Conservation (phyloP, 2,888 invertebrate species). For the Ernsta delagoae region DNA sequence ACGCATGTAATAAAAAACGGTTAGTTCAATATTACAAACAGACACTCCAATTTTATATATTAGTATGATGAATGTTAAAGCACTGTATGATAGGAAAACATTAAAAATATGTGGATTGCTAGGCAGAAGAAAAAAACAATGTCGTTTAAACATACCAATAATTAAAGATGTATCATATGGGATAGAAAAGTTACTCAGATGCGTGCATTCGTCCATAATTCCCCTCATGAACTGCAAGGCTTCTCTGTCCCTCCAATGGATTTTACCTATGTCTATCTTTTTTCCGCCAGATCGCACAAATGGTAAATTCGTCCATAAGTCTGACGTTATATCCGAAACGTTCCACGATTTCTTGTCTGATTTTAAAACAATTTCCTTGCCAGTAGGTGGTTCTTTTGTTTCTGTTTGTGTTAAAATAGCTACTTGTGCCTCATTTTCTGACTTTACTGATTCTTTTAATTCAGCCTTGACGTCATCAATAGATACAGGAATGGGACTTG, state of each 20-base stretch:
- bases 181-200: slow-evolving; percentile 95
- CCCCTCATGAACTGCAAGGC: slow-evolving; percentile 97
- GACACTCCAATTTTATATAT: too few relatives aligned
- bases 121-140: too few relatives aligned
- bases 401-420: neutral
- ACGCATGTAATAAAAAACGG: too few relatives aligned
- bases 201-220: slow-evolving; percentile 99
- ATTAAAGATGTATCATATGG: slow-evolving; percentile 95
- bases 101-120: too few relatives aligned
- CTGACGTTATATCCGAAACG: slow-evolving; percentile 67
- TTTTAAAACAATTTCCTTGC: slow-evolving; percentile 43
- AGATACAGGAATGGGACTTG: slow-evolving; percentile 19
- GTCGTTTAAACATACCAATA: slow-evolving; percentile 80
- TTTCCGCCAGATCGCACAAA: slow-evolving; percentile 64
- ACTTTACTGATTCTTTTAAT: slow-evolving; percentile 6
- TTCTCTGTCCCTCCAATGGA: slow-evolving; percentile 90
- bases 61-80: too few relatives aligned
- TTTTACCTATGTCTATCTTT: slow-evolving; percentile 85
- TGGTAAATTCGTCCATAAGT: slow-evolving; percentile 69
- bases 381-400: slow-evolving; percentile 37
- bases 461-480: slow-evolving; percentile 15
- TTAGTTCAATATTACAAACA: too few relatives aligned
- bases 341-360: slow-evolving; percentile 66
- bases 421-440: slow-evolving; percentile 2
- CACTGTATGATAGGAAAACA: too few relatives aligned